These are phyloP conservation scores for Pseudobourletiella spinata DNA, from an alignment of 1,140 invertebrate genomes.

Conservation along the genomic window DNA sequence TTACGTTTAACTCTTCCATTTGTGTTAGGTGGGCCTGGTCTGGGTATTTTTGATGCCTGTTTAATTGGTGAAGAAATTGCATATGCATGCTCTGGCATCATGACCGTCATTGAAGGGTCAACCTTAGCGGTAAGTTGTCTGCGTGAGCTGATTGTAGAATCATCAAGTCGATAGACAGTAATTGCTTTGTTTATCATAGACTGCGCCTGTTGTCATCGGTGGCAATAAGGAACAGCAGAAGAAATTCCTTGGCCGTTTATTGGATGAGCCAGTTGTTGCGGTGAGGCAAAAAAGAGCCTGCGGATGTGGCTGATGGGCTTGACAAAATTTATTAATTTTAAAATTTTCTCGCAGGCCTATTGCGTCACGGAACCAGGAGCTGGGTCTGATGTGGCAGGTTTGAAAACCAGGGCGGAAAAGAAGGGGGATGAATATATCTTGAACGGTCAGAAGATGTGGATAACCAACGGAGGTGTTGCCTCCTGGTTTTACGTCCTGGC, in stretches of 20 bases:
- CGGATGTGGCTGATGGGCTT: constrained; percentile 32
- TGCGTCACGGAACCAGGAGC: constrained; percentile 88
- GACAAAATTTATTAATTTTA: background rate
- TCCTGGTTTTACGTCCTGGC: constrained; percentile 82
- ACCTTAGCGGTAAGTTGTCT: constrained; percentile 30
- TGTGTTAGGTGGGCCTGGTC: constrained; percentile 49
- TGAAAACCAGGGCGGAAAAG: constrained; percentile 84
- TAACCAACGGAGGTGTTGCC: constrained; percentile 54
- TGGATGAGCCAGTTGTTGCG: constrained; percentile 77
- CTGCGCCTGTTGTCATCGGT: constrained; percentile 75
- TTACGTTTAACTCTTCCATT: no score
- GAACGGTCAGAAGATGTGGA: constrained; percentile 99
- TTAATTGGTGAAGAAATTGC: constrained; percentile 52
- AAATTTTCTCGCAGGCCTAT: constrained; percentile 62
- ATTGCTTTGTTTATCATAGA: constrained; percentile 45
- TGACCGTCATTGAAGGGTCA: constrained; percentile 43
- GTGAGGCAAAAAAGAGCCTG: no score
- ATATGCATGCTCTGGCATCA: constrained; percentile 56
- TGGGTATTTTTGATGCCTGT: constrained; percentile 46
- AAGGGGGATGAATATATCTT: constrained; percentile 91
- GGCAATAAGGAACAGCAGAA: constrained; percentile 84
- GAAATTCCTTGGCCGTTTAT: constrained; percentile 77
- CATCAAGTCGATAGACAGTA: background rate
- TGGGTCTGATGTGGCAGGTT: constrained; percentile 82
- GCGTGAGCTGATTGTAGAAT: no score